phyloP scores from a whole-genome alignment of 2,113 vertebrate species.

The Anolis carolinensis region DNA sequence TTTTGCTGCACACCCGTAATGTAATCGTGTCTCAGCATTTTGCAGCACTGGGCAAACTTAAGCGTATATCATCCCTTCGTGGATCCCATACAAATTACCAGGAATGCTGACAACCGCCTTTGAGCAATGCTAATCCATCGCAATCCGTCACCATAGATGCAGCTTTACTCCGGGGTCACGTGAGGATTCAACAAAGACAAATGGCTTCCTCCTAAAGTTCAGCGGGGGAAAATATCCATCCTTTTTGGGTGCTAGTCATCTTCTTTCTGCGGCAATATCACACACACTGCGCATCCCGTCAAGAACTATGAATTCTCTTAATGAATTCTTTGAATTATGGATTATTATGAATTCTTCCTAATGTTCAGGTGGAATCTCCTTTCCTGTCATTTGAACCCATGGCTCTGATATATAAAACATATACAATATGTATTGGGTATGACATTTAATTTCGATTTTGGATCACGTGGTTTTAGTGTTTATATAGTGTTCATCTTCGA shows the following conservation, averaged over 20 bases:
- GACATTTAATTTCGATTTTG: too few species aligned
- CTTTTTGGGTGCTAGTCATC: background rate
- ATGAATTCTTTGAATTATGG: too few species aligned
- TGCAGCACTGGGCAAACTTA: slow-evolving; percentile 18
- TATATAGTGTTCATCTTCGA: too few species aligned
- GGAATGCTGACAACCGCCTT: slow-evolving; percentile 38
- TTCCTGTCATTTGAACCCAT: too few species aligned
- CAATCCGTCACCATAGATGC: background rate
- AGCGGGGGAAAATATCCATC: background rate
- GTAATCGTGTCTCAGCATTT: slow-evolving; percentile 52
- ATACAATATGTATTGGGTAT: too few species aligned
- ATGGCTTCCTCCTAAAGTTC: rapidly evolving
- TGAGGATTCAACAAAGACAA: background rate
- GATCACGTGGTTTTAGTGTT: too few species aligned
- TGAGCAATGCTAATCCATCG: slow-evolving; percentile 1
- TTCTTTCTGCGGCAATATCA: background rate
- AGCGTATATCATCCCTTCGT: slow-evolving; percentile 27
- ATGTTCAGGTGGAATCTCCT: too few species aligned
- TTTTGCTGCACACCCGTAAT: slow-evolving; percentile 33
- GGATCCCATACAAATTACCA: slow-evolving; percentile 36
- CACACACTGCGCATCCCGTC: background rate
- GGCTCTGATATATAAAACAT: too few species aligned
- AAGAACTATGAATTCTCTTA: too few species aligned
- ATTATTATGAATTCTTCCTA: too few species aligned
- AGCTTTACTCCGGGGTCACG: background rate